These are phyloP conservation scores for Damaliscus lunatus DNA, from an alignment of 2,113 vertebrate genomes.

Conservation along the genomic window DNA sequence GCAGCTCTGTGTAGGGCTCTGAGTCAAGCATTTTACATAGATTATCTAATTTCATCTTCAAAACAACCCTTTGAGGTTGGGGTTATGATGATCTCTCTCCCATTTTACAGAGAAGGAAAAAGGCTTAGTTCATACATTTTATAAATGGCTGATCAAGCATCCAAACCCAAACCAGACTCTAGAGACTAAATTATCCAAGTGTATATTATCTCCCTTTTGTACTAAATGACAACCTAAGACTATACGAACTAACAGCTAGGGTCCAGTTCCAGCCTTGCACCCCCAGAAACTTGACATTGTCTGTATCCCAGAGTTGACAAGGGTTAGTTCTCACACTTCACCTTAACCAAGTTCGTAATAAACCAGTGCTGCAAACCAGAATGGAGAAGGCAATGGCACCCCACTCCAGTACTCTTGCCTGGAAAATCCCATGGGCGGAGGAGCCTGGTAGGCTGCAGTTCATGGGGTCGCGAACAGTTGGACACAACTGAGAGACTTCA, in stretches of 20 bases:
- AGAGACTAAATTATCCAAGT: neutral
- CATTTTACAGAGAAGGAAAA: neutral
- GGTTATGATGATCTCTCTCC: neutral
- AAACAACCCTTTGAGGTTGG: neutral
- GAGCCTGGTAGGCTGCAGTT: too few relatives aligned
- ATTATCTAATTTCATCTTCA: slow-evolving; percentile 15
- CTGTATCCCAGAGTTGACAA: neutral
- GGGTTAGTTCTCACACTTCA: neutral
- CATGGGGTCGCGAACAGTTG: too few relatives aligned
- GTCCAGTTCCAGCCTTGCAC: neutral
- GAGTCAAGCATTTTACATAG: neutral
- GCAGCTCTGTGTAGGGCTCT: neutral
- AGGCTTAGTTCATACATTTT: neutral
- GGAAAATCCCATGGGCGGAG: too few relatives aligned
- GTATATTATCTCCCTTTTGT: neutral
- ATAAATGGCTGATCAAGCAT: neutral
- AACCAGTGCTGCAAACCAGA: neutral
- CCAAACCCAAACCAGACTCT: neutral
- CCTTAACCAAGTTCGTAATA: neutral
- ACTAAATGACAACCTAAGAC: neutral
- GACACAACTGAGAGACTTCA: too few relatives aligned
- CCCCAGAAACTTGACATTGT: neutral
- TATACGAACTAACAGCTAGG: neutral
- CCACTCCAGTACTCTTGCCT: too few relatives aligned
- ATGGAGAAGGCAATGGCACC: neutral